Conservation (phyloP, 2,797 vertebrate species). For the Eulemur mongoz region DNA sequence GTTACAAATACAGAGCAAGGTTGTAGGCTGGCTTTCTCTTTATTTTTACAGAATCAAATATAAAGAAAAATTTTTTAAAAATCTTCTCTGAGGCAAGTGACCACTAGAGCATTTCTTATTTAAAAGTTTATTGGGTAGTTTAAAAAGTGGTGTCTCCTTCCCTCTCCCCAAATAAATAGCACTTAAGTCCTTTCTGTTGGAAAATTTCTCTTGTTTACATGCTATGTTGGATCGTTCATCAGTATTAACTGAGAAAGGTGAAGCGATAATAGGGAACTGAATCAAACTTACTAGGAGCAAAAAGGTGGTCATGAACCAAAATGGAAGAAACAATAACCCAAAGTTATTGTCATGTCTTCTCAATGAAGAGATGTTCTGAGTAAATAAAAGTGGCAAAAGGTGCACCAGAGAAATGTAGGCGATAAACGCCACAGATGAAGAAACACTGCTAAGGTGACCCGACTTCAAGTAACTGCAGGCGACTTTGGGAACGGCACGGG, state of each 20-base stretch:
- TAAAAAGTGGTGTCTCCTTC: background rate
- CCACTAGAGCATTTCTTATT: background rate
- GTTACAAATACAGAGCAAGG: background rate
- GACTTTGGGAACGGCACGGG: background rate
- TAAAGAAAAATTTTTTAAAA: background rate
- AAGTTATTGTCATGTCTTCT: background rate
- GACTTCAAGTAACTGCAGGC: background rate
- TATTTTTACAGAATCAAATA: background rate
- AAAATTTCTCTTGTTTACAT: background rate
- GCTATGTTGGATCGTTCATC: background rate
- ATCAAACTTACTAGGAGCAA: background rate
- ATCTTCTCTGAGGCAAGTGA: background rate
- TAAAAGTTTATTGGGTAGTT: conserved; percentile 48
- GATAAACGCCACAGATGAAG: background rate
- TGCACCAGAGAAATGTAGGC: background rate
- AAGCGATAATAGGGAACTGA: background rate
- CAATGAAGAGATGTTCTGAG: background rate
- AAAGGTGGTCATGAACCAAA: background rate
- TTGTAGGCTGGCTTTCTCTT: background rate
- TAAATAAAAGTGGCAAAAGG: background rate
- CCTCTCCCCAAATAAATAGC: background rate
- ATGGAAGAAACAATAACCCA: background rate
- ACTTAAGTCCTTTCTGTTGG: background rate
- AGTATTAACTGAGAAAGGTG: background rate
- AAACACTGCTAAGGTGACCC: background rate